Conservation (phyloP, 2,888 invertebrate species). For the Drosophila basisetae region DNA sequence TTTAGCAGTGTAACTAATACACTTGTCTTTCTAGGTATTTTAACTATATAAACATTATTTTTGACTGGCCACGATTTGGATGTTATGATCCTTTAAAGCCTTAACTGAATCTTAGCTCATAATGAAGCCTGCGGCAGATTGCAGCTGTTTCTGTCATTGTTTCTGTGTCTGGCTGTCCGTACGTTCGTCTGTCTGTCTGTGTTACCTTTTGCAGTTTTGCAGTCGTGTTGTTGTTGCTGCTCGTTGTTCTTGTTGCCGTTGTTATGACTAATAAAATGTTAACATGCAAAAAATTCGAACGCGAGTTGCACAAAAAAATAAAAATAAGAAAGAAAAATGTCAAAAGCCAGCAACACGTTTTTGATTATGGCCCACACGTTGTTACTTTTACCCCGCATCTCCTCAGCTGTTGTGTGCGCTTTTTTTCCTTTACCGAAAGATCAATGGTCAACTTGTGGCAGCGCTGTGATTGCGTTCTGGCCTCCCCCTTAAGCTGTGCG, state of each 20-base stretch:
- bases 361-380: constrained; percentile 60
- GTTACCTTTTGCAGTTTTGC: constrained; percentile 18
- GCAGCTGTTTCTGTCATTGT: constrained; percentile 25
- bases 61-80: constrained; percentile 38
- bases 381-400: constrained; percentile 43
- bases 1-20: background rate
- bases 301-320: constrained; percentile 17
- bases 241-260: constrained; percentile 50
- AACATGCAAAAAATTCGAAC: constrained; percentile 80
- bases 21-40: background rate
- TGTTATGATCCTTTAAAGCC: constrained; percentile 41
- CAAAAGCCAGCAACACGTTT: constrained; percentile 75
- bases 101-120: constrained; percentile 17
- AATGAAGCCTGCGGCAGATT: constrained; percentile 58
- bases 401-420: constrained; percentile 33
- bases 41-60: background rate
- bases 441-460: constrained; percentile 71
- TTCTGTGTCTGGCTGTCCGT: constrained; percentile 1
- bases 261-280: constrained; percentile 83
- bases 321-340: constrained; percentile 68
- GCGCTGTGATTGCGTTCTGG: constrained; percentile 65
- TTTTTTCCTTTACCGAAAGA: constrained; percentile 44
- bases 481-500: constrained; percentile 37
- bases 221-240: constrained; percentile 27
- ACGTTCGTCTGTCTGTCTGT: constrained; percentile 23